A percentile compares a stretch with the other conserved stretches of the same genome.
These are phyloP conservation scores for Harmothoe impar DNA, from an alignment of 2,888 invertebrate genomes.

Conservation along the genomic window DNA sequence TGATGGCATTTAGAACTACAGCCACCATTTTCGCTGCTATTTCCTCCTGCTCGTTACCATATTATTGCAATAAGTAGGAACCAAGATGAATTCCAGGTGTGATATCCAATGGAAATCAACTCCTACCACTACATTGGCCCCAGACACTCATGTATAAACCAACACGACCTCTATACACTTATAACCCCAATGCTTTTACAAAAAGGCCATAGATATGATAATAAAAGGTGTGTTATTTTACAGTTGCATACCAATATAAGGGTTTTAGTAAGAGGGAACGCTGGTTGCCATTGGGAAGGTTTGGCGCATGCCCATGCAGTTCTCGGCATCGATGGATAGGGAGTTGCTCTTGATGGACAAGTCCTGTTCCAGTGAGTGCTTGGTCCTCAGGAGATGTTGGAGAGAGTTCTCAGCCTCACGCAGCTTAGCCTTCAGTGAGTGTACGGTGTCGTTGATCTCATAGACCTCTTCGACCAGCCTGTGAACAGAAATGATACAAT, in stretches of 20 bases:
- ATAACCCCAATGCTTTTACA: too few relatives aligned
- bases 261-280: constrained; percentile 75
- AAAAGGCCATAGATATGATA: too few relatives aligned
- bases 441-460: constrained; percentile 92
- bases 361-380: constrained; percentile 93
- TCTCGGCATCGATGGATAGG: constrained; percentile 96
- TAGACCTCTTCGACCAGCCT: constrained; percentile 93
- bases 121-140: too few relatives aligned
- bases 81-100: too few relatives aligned
- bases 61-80: too few relatives aligned
- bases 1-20: too few relatives aligned
- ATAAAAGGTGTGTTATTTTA: too few relatives aligned
- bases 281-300: constrained; percentile 89
- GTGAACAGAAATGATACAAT: constrained; percentile 65
- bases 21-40: too few relatives aligned
- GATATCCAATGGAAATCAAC: too few relatives aligned
- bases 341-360: constrained; percentile 93
- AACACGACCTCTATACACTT: too few relatives aligned
- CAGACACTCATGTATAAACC: too few relatives aligned
- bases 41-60: too few relatives aligned
- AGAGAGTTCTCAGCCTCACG: constrained; percentile 85
- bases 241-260: background rate
- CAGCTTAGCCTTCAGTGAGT: constrained; percentile 90
- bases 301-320: constrained; percentile 94
- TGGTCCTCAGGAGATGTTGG: constrained; percentile 89